These are phyloP conservation scores for Callopanchax toddi DNA, from an alignment of 2,113 vertebrate genomes.

Conservation along the genomic window DNA sequence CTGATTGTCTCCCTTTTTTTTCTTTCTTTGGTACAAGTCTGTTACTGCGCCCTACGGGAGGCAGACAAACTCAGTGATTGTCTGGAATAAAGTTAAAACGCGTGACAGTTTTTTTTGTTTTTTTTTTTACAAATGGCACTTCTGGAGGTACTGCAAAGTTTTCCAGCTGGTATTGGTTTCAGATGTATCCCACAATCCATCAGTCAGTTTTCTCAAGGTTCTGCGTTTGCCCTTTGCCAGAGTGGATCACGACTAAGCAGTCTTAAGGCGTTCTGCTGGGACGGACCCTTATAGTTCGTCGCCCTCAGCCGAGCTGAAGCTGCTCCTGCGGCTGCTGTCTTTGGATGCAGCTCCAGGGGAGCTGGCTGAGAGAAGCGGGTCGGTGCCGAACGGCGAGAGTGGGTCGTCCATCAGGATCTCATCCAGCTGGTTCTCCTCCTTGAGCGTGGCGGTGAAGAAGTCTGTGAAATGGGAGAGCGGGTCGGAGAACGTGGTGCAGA, in stretches of 20 bases:
- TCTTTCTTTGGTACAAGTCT: constrained; percentile 66
- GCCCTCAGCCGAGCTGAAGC: constrained; percentile 90
- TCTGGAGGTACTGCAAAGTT: constrained; percentile 20
- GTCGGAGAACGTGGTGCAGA: constrained; percentile 89
- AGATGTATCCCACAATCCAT: neutral
- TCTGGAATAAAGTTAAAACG: no score
- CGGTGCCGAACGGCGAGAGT: constrained; percentile 88
- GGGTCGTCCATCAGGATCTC: constrained; percentile 88
- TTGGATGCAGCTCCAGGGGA: constrained; percentile 88
- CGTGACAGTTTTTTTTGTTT: no score
- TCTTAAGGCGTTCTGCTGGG: constrained; percentile 6
- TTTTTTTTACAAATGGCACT: constrained; percentile 35
- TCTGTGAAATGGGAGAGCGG: constrained; percentile 97
- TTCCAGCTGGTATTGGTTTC: constrained; percentile 24
- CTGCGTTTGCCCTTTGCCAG: constrained; percentile 27
- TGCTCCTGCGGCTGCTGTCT: constrained; percentile 92
- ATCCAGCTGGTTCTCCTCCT: constrained; percentile 91
- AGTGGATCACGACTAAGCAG: constrained; percentile 6
- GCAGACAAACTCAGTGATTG: constrained; percentile 30
- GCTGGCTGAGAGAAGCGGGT: constrained; percentile 89
- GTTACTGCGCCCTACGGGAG: constrained; percentile 51
- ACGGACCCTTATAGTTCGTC: constrained; percentile 84
- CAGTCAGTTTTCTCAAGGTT: constrained; percentile 32
- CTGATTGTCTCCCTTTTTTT: constrained; percentile 71
- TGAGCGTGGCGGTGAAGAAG: constrained; percentile 92